Evolutionary conservation across 92 coral and sea anemone genomes (phyloP), one percentile per base, ranked within the genome.

Genomic region (Chrysogorgia sp.): DNA sequence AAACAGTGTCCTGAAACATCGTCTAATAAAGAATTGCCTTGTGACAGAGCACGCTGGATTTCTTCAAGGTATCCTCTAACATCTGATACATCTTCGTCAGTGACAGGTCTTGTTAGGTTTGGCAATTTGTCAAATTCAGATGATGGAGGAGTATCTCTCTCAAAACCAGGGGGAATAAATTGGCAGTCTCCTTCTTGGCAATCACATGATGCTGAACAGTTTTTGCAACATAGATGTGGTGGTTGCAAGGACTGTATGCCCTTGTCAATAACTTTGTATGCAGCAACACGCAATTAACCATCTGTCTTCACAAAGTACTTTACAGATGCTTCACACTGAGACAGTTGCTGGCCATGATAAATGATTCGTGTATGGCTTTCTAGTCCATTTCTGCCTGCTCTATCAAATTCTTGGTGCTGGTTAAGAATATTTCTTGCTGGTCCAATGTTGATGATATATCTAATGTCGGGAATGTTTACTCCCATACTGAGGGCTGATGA

Each of bases 401-500:
- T 21, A 5, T 83, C 83, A 34, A 47, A 23, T 76, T 83, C 83
- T 76, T 83, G 87, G 24, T 75, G 83, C 47, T 41, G 79, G 17
- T 83, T 83, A 3, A 83, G 77, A 14, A 83, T 1, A 30, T 76
- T 83, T 1, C 83, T 67, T 17, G 87, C 67, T 33, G 87, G 79
- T 40, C 83, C 83, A 40, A 59, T 75, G 48, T 75, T n/a, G n/a
- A n/a, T 77, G 24, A 76, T 56, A 41, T 76, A 63, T 5, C 70
- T 48, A 7, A 83, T 59, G 64, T 76, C 57, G 2, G 83, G 77
- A 49, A 83, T 63, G 34, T 83, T 83, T 10, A 75, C 65, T n/a
- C 87, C 83, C 83, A 83, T 83, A 56, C 87, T 84, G n/a, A 84
- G 83, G 23, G 88, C 88, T 23, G 88, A 17, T 43, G 77, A 33